phyloP scores from a whole-genome alignment of 2,888 invertebrate species.

The Catocala fraxini region DNA sequence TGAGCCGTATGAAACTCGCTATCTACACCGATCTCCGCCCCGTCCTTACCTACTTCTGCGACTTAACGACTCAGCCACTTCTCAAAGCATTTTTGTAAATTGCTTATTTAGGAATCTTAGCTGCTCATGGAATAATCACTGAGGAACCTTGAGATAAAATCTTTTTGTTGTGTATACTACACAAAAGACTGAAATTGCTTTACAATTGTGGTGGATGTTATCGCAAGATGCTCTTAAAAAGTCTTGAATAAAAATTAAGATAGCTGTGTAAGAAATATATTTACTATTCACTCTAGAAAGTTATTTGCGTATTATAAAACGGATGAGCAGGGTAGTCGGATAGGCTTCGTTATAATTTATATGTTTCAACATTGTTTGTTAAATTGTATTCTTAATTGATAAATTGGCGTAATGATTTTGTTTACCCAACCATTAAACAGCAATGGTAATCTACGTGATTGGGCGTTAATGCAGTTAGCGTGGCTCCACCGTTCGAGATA shows the following conservation, averaged over 20 bases:
- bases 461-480: constrained; percentile 16
- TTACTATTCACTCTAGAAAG: constrained; percentile 29
- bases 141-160: constrained; percentile 63
- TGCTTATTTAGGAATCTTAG: constrained; percentile 59
- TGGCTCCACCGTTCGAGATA: constrained; percentile 17
- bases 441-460: constrained; percentile 9
- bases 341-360: too few relatives aligned
- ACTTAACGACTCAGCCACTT: constrained; percentile 38
- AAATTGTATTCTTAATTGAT: too few relatives aligned
- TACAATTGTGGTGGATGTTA: constrained; percentile 59
- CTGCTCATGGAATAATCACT: constrained; percentile 63
- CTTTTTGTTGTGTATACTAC: constrained; percentile 65
- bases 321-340: neutral
- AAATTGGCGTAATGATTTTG: too few relatives aligned
- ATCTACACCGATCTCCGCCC: constrained; percentile 37
- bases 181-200: constrained; percentile 66
- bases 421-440: neutral
- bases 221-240: constrained; percentile 56
- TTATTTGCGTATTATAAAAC: constrained; percentile 35
- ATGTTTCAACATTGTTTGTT: too few relatives aligned
- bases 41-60: constrained; percentile 30
- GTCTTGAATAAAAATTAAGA: constrained; percentile 54
- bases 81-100: constrained; percentile 57
- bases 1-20: constrained; percentile 34
- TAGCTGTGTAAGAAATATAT: constrained; percentile 36